Base-by-base conservation (phyloP, 2,888 invertebrate species). In the Ennomos fuscantarius region DNA sequence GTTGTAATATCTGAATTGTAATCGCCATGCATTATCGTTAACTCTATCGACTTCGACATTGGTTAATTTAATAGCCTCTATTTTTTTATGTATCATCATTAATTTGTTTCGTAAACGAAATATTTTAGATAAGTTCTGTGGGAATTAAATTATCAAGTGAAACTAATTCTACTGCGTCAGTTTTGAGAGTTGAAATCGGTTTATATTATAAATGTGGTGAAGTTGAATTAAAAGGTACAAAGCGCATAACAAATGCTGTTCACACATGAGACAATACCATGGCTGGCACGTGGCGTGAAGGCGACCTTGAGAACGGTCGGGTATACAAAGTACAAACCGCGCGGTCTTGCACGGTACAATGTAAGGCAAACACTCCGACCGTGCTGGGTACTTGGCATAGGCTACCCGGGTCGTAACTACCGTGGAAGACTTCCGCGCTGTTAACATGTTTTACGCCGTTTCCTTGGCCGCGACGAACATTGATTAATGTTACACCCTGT, bases 261-360 rank as follows among this genome's bases (percentile, higher is more conserved):
- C 70, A 70, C 70, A 72, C 70, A 62, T 49, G 67, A 71, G 63
- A 78, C 78, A 79, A 79, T 78, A 70, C 69, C 69, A 66, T 64
- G 64, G 60, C 60, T 64, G 64, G 62, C 63, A 69, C 76, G 83
- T 87, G 85, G 86, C 86, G 82, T 81, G 81, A 79, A 62, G 48
- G 60, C 72, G 87, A 86, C 87, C 87, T 87, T 87, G 86, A 68
- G 66, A 62, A 50, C 69, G 69, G 63, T 69, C 62, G 66, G 61
- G 61, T 55, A 71, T 73, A 73, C 72, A 75, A 73, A 74, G 70
- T 73, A 73, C 72, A 75, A 73, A 74, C 72, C 66, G 63, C 66
- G 70, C 67, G 69, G 65, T 66, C 71, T 65, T 69, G 68, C 66
- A 63, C 69, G 63, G 63, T 47, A 74, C 77, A 76, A 72, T 73